These are phyloP conservation scores for Hemitrygon akajei DNA, from an alignment of 2,797 vertebrate genomes.

Conservation along the genomic window DNA sequence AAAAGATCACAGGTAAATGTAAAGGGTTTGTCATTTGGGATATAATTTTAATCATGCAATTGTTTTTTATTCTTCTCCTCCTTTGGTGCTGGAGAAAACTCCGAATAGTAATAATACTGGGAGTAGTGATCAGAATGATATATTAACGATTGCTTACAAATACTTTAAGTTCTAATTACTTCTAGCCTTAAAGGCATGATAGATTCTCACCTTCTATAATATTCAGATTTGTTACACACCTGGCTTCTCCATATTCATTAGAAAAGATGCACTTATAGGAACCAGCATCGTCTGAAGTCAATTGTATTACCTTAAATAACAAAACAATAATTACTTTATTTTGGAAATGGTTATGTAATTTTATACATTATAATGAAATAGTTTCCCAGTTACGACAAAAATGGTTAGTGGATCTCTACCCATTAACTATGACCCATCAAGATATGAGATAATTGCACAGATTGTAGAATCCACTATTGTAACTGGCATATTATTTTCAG, in stretches of 20 bases:
- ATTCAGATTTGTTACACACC: constrained; percentile 60
- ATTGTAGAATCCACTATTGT: neutral
- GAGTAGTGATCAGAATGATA: neutral
- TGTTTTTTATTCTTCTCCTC: neutral
- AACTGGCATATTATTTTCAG: neutral
- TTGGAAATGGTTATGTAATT: neutral
- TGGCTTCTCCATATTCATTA: constrained; percentile 72
- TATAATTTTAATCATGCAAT: neutral
- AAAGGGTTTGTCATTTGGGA: neutral
- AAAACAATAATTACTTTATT: neutral
- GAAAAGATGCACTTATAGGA: constrained; percentile 69
- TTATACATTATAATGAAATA: neutral
- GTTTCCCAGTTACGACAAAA: neutral
- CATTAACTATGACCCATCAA: neutral
- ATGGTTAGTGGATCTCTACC: neutral
- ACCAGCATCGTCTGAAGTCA: constrained; percentile 60
- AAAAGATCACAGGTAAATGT: neutral
- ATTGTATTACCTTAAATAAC: constrained; percentile 54
- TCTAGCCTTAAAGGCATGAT: neutral
- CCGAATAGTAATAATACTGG: no score
- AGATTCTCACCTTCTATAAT: constrained; percentile 64
- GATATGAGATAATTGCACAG: neutral
- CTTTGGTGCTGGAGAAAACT: neutral
- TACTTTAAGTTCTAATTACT: neutral
- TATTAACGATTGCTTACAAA: neutral